phyloP scores from a whole-genome alignment of 2,888 invertebrate species.

The Idaea biselata region DNA sequence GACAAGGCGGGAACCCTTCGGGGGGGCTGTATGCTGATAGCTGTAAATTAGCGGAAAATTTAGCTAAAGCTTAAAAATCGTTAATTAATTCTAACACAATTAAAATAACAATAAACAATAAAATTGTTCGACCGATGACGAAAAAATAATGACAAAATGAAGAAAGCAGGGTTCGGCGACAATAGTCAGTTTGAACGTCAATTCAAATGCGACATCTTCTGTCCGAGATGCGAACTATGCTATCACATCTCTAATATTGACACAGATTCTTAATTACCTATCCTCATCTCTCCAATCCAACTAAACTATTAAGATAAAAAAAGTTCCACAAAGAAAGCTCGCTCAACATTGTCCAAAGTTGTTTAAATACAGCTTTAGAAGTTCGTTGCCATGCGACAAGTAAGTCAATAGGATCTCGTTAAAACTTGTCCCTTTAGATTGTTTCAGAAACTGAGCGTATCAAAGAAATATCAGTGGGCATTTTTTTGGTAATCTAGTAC shows the following conservation, averaged over 20 bases:
- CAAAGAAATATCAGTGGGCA: conserved; percentile 16
- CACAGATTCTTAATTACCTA: not conserved
- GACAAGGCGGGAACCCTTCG: too few species aligned
- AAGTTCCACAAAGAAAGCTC: conserved; percentile 34
- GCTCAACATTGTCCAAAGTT: conserved; percentile 46
- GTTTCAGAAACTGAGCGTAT: conserved; percentile 40
- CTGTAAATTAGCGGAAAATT: too few species aligned
- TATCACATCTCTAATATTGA: not conserved
- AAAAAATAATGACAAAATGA: too few species aligned
- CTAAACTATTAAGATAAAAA: conserved; percentile 22
- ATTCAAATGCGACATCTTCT: too few species aligned
- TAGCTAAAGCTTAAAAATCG: too few species aligned
- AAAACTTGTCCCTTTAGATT: conserved; percentile 51
- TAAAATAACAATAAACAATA: too few species aligned
- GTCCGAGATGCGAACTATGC: not conserved
- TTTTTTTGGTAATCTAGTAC: conserved; percentile 20
- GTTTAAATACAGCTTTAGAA: conserved; percentile 60
- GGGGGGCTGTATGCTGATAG: too few species aligned
- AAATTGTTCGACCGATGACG: too few species aligned
- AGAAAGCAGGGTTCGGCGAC: too few species aligned
- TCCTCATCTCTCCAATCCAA: conserved; percentile 14
- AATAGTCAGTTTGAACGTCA: too few species aligned
- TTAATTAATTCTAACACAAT: too few species aligned
- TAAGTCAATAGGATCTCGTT: conserved; percentile 65
- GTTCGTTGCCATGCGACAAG: conserved; percentile 48